Evolutionary conservation across 1,140 invertebrate species (phyloP).

Genomic region (Lepidurus apus): DNA sequence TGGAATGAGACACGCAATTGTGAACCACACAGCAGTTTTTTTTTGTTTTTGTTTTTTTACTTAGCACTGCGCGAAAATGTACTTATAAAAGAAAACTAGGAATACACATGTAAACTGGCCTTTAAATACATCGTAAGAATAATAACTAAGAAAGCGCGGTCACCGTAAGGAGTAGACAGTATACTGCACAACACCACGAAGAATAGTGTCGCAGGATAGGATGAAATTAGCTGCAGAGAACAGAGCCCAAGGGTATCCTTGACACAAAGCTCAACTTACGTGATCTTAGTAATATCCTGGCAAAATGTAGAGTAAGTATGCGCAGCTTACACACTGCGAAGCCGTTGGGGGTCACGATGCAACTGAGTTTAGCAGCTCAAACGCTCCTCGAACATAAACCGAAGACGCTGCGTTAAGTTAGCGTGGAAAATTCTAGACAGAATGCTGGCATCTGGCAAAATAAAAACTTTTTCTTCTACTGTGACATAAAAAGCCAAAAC

Average conservation of each 20-base stretch:
- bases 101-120: too few relatives aligned
- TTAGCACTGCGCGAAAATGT: too few relatives aligned
- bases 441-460: background rate
- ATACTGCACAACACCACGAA: too few relatives aligned
- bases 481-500: background rate
- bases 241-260: background rate
- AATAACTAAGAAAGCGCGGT: too few relatives aligned
- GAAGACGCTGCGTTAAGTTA: background rate
- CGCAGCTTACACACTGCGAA: background rate
- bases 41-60: too few relatives aligned
- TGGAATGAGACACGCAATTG: background rate
- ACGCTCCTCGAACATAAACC: background rate
- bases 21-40: too few relatives aligned
- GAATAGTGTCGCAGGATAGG: too few relatives aligned
- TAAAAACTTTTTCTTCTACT: background rate
- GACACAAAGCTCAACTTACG: constrained; percentile 1
- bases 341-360: background rate
- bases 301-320: background rate
- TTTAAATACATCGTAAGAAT: too few relatives aligned
- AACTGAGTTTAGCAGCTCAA: background rate
- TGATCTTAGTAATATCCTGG: background rate
- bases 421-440: background rate
- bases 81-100: too few relatives aligned
- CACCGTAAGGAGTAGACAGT: too few relatives aligned
- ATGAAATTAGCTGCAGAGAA: background rate